Evolutionary conservation across 2,113 vertebrate genomes (phyloP).

Genomic region (Platysteira castanea): DNA sequence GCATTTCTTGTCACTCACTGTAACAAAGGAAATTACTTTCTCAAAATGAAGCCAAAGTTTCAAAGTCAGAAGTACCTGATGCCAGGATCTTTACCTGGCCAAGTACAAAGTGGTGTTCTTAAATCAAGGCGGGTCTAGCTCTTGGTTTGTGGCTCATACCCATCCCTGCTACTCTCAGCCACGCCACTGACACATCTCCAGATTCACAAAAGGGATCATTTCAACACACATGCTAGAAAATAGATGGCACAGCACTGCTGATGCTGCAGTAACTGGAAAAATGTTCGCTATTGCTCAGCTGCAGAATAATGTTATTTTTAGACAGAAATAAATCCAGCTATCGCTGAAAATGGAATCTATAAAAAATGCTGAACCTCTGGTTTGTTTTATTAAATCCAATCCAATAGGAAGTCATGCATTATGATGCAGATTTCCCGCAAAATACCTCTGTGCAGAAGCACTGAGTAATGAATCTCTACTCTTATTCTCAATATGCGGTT

Average conservation of each 20-base stretch:
- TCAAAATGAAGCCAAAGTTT: not conserved
- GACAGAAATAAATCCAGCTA: conserved; percentile 4
- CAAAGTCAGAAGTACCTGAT: not conserved
- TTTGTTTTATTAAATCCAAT: conserved; percentile 38
- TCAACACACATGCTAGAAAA: not conserved
- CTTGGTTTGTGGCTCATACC: not conserved
- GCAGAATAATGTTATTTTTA: conserved; percentile 27
- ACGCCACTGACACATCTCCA: not conserved
- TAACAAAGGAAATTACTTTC: not conserved
- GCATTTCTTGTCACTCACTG: not conserved
- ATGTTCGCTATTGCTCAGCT: not conserved
- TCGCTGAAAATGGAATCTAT: not conserved
- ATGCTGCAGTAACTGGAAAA: not conserved
- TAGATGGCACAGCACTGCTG: not conserved
- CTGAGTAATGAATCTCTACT: conserved; percentile 28
- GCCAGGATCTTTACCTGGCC: not conserved
- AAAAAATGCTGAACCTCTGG: conserved; percentile 6
- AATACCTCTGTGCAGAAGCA: conserved; percentile 13
- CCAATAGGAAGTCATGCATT: not conserved
- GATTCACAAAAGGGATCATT: not conserved
- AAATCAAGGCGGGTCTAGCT: not conserved
- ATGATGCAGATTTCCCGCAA: conserved; percentile 42
- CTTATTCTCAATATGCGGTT: not conserved
- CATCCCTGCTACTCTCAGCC: not conserved
- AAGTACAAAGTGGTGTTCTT: not conserved